Conservation (phyloP, 35 echinoderm and acorn worm genomes). For the Eucidaris tribuloides region DNA sequence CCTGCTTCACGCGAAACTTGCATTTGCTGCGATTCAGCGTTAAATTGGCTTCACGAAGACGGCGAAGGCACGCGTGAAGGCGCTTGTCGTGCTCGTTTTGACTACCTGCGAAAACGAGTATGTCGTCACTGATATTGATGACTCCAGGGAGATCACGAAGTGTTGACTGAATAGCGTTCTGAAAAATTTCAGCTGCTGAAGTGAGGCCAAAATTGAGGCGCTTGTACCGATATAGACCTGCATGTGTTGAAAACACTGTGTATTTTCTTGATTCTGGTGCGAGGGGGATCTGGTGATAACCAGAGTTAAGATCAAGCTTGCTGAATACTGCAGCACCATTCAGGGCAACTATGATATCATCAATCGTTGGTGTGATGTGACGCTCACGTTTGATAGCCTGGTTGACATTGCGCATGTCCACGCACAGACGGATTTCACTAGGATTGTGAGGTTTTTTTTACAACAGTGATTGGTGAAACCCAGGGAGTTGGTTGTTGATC, state of each 20-base stretch:
- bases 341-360: constrained; percentile 47
- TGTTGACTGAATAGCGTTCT: neutral
- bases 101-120: constrained; percentile 32
- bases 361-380: constrained; percentile 63
- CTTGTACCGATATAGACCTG: constrained; percentile 28
- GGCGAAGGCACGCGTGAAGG: neutral
- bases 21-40: constrained; percentile 35
- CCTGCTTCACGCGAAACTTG: neutral
- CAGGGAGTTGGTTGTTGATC: neutral
- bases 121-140: constrained; percentile 43
- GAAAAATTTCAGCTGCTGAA: constrained; percentile 52
- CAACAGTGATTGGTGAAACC: constrained; percentile 8
- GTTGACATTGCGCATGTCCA: constrained; percentile 47
- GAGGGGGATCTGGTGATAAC: constrained; percentile 43
- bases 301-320: constrained; percentile 57
- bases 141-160: constrained; percentile 10
- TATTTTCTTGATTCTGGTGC: constrained; percentile 5
- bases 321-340: constrained; percentile 44
- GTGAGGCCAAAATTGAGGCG: constrained; percentile 28
- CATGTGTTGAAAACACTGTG: constrained; percentile 41
- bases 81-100: neutral
- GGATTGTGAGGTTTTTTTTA: neutral
- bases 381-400: constrained; percentile 39
- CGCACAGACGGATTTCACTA: constrained; percentile 23
- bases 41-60: neutral